Evolutionary conservation across 2,797 vertebrate species (phyloP).

Genomic region (Clamator glandarius): DNA sequence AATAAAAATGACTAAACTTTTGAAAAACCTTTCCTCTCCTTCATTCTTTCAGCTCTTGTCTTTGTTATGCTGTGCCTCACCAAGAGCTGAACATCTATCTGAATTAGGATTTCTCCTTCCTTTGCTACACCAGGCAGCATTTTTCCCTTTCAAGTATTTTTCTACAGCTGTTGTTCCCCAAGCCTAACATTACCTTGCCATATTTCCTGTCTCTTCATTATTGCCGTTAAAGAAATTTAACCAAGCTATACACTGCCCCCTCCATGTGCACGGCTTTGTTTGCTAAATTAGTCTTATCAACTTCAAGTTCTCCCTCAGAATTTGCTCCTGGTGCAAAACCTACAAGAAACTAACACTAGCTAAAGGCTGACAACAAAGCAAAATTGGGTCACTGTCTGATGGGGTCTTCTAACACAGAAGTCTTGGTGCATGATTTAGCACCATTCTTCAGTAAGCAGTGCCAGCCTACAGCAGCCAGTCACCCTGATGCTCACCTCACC

Average conservation of each 20-base stretch:
- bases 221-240: background rate
- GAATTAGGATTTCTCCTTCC: background rate
- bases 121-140: background rate
- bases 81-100: background rate
- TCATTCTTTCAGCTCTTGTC: background rate
- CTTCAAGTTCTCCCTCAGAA: background rate
- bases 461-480: background rate
- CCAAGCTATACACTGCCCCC: background rate
- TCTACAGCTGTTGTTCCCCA: background rate
- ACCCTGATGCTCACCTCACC: background rate
- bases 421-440: background rate
- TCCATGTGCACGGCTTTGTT: background rate
- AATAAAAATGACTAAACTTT: background rate
- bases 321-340: background rate
- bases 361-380: background rate
- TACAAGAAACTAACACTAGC: background rate
- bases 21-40: background rate
- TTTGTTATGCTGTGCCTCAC: background rate
- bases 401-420: background rate
- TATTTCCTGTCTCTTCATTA: background rate
- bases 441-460: fast-evolving
- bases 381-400: background rate
- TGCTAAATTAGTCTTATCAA: background rate
- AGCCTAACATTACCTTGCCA: background rate
- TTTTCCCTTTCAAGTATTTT: background rate